Evolutionary conservation across 53 echinoderm and acorn worm genomes (phyloP), one percentile per base, ranked within the genome.

Genomic region (Astropecten irregularis): DNA sequence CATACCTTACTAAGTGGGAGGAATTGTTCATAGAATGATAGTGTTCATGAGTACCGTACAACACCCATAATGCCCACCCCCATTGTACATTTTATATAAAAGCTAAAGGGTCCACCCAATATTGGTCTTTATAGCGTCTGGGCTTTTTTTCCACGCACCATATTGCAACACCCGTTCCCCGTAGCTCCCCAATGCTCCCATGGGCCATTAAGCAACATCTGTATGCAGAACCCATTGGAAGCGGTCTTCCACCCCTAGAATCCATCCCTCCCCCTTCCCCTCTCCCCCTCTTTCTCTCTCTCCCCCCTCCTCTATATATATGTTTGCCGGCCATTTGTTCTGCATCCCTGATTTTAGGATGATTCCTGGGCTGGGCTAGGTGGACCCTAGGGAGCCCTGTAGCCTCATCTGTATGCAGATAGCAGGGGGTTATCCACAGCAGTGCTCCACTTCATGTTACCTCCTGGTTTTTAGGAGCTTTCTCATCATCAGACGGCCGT

Each of bases 251-350:
- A 56, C 35, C 56, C 74, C 57, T 22, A 21, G 13, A 16, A 32
- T 16, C 21, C 39, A 21, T 36, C 2, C 18, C 36, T 22, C 37
- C 66, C 36, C 66, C 37, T 21, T 37, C 42, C 66, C 66, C 63
- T 30, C 63, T 66, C 66, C 38, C 40, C 66, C n/a, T 64, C 36
- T 36, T 37, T 19, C 36, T 34, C 64, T 18, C 64, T 18, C 2
- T 34, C 64, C 40, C 56, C 23, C n/a, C 35, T 55, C 25, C 56
- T 22, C 74, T 34, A 14, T 2, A 37, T 57, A 37, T 74, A 36
- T 56, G 51, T 74, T 74, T 84, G 32, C 84, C 58, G 72, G 62
- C 84, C 84, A 84, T 84, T 84, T 84, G 84, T 84, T 84, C 84
- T 71, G 84, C 84, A 84, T 84, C 84, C 84, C 71, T 60, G 84